Evolutionary conservation across 2,888 invertebrate species (phyloP).

Genomic region (Drosophila seclusa): DNA sequence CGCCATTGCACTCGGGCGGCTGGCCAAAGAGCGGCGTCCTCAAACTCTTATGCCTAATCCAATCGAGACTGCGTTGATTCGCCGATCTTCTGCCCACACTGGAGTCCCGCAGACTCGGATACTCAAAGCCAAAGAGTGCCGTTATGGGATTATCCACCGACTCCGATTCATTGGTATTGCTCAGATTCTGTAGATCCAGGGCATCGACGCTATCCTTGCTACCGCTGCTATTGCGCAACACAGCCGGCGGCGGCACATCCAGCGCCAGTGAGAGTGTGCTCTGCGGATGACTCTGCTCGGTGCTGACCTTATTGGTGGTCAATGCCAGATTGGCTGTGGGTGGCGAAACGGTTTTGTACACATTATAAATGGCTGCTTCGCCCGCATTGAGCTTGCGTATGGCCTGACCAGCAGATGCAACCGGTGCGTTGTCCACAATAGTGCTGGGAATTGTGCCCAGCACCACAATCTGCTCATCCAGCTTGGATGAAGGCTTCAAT

Average conservation of each 20-base stretch:
- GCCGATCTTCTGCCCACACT: slow-evolving; percentile 72
- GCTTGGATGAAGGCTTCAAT: slow-evolving; percentile 55
- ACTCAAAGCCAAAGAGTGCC: slow-evolving; percentile 72
- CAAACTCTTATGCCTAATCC: slow-evolving; percentile 64
- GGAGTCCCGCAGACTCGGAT: slow-evolving; percentile 68
- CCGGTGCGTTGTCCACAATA: slow-evolving; percentile 58
- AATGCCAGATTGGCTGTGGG: slow-evolving; percentile 74
- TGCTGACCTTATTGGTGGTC: slow-evolving; percentile 76
- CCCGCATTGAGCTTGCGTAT: slow-evolving; percentile 70
- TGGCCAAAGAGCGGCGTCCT: slow-evolving; percentile 82
- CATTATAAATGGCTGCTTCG: slow-evolving; percentile 76
- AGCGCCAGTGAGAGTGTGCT: slow-evolving; percentile 58
- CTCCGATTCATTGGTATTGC: slow-evolving; percentile 83
- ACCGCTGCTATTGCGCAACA: slow-evolving; percentile 74
- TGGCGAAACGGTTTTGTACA: slow-evolving; percentile 79
- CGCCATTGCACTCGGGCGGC: slow-evolving; percentile 84
- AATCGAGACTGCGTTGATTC: slow-evolving; percentile 66
- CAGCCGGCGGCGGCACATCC: slow-evolving; percentile 65
- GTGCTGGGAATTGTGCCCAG: slow-evolving; percentile 72
- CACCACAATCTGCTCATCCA: slow-evolving; percentile 63
- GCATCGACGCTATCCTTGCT: slow-evolving; percentile 72
- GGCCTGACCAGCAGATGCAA: slow-evolving; percentile 54
- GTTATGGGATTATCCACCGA: slow-evolving; percentile 80
- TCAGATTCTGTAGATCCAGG: slow-evolving; percentile 82
- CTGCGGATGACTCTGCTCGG: slow-evolving; percentile 56